Conservation (phyloP, 1,140 invertebrate species). For the Micrasema minimum region DNA sequence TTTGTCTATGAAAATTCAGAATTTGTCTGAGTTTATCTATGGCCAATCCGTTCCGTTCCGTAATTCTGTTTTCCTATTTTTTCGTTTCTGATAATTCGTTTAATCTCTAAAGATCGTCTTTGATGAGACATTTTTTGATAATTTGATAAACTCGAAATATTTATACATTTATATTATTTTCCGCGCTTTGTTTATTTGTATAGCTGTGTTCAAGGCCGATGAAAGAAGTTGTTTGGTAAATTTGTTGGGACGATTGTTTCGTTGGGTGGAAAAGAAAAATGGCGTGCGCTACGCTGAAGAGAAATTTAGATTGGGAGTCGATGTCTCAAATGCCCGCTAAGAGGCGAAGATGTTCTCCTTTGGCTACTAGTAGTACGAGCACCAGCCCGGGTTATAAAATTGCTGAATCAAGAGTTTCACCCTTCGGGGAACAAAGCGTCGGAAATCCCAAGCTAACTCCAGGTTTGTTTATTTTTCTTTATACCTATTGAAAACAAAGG, state of each 20-base stretch:
- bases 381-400: conserved; percentile 72
- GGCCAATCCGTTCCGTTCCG: conserved; percentile 3
- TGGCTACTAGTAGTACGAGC: conserved; percentile 77
- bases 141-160: background rate
- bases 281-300: conserved; percentile 96
- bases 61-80: conserved; percentile 32
- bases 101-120: conserved; percentile 23
- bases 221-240: conserved; percentile 25
- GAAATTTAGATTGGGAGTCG: conserved; percentile 92
- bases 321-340: conserved; percentile 84
- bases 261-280: conserved; percentile 72
- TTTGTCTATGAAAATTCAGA: no score
- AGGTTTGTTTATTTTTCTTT: conserved; percentile 68
- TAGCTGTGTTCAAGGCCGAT: conserved; percentile 10
- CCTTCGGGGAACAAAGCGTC: conserved; percentile 77
- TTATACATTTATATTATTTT: background rate
- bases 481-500: conserved; percentile 40
- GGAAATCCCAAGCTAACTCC: conserved; percentile 82
- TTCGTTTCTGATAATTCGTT: conserved; percentile 26
- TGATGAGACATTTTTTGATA: conserved; percentile 9
- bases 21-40: conserved; percentile 19
- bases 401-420: conserved; percentile 69
- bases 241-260: conserved; percentile 35
- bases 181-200: conserved; percentile 10
- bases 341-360: conserved; percentile 87